These are phyloP conservation scores for Calonectris borealis DNA, from an alignment of 2,113 vertebrate genomes.

Conservation along the genomic window DNA sequence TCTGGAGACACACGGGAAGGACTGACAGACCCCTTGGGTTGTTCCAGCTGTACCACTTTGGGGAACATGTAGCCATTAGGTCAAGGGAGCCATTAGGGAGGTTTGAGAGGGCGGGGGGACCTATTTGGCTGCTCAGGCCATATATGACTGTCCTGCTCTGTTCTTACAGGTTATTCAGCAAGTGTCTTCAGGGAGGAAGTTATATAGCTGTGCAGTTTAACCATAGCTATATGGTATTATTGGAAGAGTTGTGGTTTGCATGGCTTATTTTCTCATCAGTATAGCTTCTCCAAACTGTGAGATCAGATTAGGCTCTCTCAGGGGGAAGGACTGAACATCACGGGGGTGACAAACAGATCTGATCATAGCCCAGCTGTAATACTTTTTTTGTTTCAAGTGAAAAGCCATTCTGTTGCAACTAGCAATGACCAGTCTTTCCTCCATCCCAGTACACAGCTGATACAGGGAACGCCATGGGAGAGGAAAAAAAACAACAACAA, in stretches of 20 bases:
- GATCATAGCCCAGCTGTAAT: not conserved
- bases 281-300: not conserved
- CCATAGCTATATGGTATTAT: not conserved
- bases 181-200: not conserved
- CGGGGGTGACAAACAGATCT: not conserved
- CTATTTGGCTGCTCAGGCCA: not conserved
- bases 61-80: not conserved
- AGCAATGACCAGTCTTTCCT: not conserved
- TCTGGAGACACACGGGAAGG: not conserved
- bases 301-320: not conserved
- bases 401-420: not conserved
- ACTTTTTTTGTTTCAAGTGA: not conserved
- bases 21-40: too few relatives aligned
- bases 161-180: not conserved
- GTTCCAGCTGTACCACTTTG: not conserved
- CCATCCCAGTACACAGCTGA: not conserved
- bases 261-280: not conserved
- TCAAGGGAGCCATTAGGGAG: too few relatives aligned
- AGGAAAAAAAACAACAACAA: not conserved
- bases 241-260: not conserved
- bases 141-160: not conserved
- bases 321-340: not conserved
- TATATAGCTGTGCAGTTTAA: too few relatives aligned
- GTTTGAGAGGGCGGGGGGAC: not conserved
- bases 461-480: not conserved